Base-by-base conservation (phyloP, 2,113 vertebrate genomes). In the Gasterosteus aculeatus region DNA sequence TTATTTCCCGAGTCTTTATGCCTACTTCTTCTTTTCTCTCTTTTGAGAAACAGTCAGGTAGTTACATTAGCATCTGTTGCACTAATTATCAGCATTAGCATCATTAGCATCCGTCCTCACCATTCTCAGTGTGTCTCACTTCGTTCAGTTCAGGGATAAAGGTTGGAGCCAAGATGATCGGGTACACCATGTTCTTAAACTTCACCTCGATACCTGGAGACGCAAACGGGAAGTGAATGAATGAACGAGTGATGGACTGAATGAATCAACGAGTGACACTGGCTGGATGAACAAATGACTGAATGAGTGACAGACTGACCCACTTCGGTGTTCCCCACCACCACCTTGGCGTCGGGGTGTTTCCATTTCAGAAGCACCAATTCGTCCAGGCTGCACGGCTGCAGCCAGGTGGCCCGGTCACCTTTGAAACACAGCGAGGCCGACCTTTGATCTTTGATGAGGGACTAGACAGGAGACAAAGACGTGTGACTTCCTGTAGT, bases 281-380 rank as follows among this genome's bases (percentile, higher is more conserved):
- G 1, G 29, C 1, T 31, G 10, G 10, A 3, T 31, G 18, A 15
- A 0, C 35, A 12, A 26, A 4, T 7, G 2, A 35, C 1, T 31
- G 10, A 14, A 2, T 38, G 18, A 15, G 19, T 6, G 18, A 41
- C 38, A 16, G 19, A 84, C 96, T 96, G 86, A 99, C 98, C 98
- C 0, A 99, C 95, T 97, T 99, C 97, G 0, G 97, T 99, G 95
- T 99, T 99, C 11, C 98, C 98, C 75, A 98, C 96, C 67, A 99
- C 97, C 0, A 99, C 92, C 79, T 94, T 95, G 76, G 96, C 96
- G 0, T 89, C 82, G 0, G 97, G 96, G 63, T 96, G 82, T 72
- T 93, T 86, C 41, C 93, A 93, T 75, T 98, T 99, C 66, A 98
- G 94, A 7, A 81, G 79, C 75, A 99, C 80, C 22, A 99, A 65